Conservation (phyloP, 2,797 vertebrate genomes). For the Ptychadena robeensis region DNA sequence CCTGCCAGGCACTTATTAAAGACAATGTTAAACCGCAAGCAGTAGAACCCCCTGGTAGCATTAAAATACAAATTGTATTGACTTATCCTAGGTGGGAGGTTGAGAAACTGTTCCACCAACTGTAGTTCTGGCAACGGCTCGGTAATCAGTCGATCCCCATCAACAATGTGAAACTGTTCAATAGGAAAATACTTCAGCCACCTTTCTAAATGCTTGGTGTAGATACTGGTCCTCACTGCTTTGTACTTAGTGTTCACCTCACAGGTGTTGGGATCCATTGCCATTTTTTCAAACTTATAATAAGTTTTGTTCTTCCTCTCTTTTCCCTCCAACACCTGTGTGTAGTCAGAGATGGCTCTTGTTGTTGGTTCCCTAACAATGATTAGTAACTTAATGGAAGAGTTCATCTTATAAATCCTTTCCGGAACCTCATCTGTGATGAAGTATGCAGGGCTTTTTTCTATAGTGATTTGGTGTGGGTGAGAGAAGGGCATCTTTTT, state of each 20-base stretch:
- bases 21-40: slow-evolving; percentile 92
- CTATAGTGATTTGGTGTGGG: slow-evolving; percentile 94
- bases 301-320: slow-evolving; percentile 97
- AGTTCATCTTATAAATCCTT: slow-evolving; percentile 97
- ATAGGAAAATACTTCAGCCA: slow-evolving; percentile 95
- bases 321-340: slow-evolving; percentile 94
- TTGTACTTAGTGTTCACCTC: slow-evolving; percentile 98
- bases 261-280: slow-evolving; percentile 86
- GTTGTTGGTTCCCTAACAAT: slow-evolving; percentile 95
- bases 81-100: slow-evolving; percentile 91
- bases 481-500: slow-evolving; percentile 97
- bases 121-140: slow-evolving; percentile 93
- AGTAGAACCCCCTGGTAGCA: slow-evolving; percentile 94
- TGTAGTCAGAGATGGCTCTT: slow-evolving; percentile 94
- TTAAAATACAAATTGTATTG: slow-evolving; percentile 96
- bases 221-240: slow-evolving; percentile 94
- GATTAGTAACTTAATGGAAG: slow-evolving; percentile 92
- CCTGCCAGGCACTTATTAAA: slow-evolving; percentile 98
- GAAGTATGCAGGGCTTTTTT: slow-evolving; percentile 96
- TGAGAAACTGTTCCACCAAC: slow-evolving; percentile 91
- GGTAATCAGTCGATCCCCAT: slow-evolving; percentile 90
- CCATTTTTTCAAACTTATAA: slow-evolving; percentile 93
- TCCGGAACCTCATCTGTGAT: slow-evolving; percentile 96
- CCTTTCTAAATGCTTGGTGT: slow-evolving; percentile 93
- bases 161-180: slow-evolving; percentile 93